Evolutionary conservation across 2,797 vertebrate genomes (phyloP).

Genomic region (Tragopan temminckii): DNA sequence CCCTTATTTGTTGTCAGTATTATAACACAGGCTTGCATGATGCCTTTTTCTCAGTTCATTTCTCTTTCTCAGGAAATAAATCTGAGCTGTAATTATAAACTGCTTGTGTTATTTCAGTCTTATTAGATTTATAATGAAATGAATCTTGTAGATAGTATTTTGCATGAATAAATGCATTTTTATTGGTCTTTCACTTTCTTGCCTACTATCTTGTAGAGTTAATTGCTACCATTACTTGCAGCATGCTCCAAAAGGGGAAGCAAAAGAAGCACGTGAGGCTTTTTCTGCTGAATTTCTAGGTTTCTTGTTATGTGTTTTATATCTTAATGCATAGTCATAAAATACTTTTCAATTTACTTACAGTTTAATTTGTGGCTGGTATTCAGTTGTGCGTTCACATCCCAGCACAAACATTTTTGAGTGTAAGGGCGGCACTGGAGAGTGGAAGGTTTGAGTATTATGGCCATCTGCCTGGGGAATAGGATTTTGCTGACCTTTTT

Average conservation of each 20-base stretch:
- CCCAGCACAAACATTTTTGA: neutral
- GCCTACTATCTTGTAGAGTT: neutral
- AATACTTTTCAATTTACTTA: neutral
- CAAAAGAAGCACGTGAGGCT: neutral
- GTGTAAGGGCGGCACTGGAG: neutral
- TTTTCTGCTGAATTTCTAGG: neutral
- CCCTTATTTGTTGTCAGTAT: neutral
- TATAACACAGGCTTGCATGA: neutral
- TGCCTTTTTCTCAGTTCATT: neutral
- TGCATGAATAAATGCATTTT: neutral
- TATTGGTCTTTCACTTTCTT: neutral
- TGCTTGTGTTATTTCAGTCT: neutral
- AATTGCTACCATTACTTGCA: neutral
- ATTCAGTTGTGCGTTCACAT: accelerated
- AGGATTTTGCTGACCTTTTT: neutral
- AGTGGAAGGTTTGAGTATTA: neutral
- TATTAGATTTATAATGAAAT: neutral
- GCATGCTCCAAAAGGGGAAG: neutral
- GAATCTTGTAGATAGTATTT: neutral
- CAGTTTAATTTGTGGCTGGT: neutral
- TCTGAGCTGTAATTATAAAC: neutral
- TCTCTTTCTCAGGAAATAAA: neutral
- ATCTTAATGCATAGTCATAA: neutral
- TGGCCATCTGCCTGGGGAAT: neutral
- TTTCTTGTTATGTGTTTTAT: accelerated